These are phyloP conservation scores for Melolontha melolontha DNA, from an alignment of 2,888 invertebrate species.

Conservation along the genomic window DNA sequence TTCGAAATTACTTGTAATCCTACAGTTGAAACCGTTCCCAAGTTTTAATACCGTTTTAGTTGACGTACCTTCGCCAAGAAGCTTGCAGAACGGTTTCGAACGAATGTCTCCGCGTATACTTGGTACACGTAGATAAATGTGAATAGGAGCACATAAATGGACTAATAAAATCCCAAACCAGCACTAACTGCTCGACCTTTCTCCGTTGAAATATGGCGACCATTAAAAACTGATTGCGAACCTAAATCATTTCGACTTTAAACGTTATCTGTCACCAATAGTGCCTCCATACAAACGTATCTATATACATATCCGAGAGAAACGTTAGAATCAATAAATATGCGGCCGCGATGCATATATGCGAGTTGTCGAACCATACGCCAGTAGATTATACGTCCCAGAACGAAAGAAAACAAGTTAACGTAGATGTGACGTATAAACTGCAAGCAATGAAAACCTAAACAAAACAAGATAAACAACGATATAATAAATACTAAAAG, in stretches of 20 bases:
- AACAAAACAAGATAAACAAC: constrained; percentile 37
- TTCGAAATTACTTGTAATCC: no score
- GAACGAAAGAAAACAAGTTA: constrained; percentile 13
- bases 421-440: constrained; percentile 27
- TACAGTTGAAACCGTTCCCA: no score
- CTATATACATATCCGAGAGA: not conserved
- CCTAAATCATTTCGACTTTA: constrained; percentile 31
- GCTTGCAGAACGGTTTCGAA: constrained; percentile 1
- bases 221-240: constrained; percentile 28
- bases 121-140: constrained; percentile 24
- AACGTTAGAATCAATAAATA: constrained; percentile 30
- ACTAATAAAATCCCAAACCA: constrained; percentile 28
- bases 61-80: constrained; percentile 1
- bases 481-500: constrained; percentile 37
- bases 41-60: not conserved
- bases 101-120: not conserved
- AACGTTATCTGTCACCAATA: constrained; percentile 34
- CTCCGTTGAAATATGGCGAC: constrained; percentile 23
- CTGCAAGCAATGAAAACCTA: constrained; percentile 36
- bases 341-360: not conserved
- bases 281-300: constrained; percentile 29
- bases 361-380: no score
- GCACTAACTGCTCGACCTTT: constrained; percentile 28
- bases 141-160: constrained; percentile 17
- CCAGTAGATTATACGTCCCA: not conserved